These are phyloP conservation scores for Myanophis thanlyinensis DNA, from an alignment of 2,113 vertebrate species.

Conservation along the genomic window DNA sequence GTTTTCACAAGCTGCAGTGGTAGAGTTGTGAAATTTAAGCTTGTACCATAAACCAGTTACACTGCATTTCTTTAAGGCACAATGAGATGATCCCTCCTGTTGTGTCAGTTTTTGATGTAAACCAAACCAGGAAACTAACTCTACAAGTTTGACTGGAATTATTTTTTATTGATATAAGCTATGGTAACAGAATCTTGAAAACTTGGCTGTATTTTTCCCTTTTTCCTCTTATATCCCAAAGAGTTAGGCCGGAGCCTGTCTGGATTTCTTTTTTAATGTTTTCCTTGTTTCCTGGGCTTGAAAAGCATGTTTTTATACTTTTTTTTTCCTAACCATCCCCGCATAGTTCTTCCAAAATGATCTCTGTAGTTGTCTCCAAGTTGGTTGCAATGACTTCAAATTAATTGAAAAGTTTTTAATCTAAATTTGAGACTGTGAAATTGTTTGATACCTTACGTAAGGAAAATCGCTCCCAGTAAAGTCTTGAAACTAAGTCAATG, in stretches of 20 bases:
- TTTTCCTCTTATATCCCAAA: background rate
- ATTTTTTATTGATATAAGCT: background rate
- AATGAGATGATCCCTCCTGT: accelerated
- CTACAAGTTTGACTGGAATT: background rate
- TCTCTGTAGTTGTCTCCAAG: background rate
- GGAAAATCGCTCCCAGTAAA: background rate
- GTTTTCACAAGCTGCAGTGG: background rate
- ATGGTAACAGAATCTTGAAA: background rate
- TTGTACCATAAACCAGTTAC: background rate
- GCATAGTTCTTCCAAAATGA: background rate
- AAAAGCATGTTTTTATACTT: background rate
- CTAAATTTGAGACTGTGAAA: background rate
- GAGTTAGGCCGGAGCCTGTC: background rate
- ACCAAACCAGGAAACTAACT: background rate
- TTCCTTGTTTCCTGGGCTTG: background rate
- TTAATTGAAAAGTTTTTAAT: background rate
- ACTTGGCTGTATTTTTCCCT: background rate
- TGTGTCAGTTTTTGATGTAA: background rate
- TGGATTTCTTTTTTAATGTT: background rate
- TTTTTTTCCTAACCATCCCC: background rate
- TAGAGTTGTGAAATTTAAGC: background rate
- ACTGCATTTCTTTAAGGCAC: background rate
- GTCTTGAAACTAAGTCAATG: background rate
- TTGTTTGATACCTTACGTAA: background rate
- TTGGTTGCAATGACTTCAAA: background rate